Base-by-base conservation (phyloP, 2,113 vertebrate genomes). In the Notarius lentiginosus region DNA sequence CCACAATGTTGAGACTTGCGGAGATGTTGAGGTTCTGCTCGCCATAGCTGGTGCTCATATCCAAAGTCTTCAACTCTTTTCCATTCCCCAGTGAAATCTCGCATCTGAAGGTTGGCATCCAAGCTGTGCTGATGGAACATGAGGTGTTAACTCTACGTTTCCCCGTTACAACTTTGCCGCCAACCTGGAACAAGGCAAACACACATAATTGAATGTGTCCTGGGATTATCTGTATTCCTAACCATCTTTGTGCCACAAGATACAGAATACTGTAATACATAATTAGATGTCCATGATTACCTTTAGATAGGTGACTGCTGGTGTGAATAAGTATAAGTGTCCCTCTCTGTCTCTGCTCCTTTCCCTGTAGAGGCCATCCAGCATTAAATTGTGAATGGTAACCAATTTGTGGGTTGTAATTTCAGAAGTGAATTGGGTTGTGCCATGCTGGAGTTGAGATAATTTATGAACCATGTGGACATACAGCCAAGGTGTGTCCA, bases 401-500 rank as follows among this genome's bases (percentile, higher is more conserved):
- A 97, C 72, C 91, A 92, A 94, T 90, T 96, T 98, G 66, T 92
- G 93, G 87, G 93, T 87, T 0, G 94, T 96, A 84, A 98, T 91
- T 85, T 97, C 93, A 0, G 90, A 86, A 5, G 91, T 93, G 61
- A 96, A 87, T 55, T 94, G 95, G 61, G 95, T 91, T 7, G 89
- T 88, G 86, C 94, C 94, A 18, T 24, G 90, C 49, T 95, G 95
- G 51, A 94, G 94, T 87, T 94, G 95, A 82, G 92, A 93, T 60
- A 97, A 91, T 85, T 94, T 96, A 90, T 96, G 96, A 80, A 94
- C 82, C 0, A 86, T 88, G 61, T 94, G 93, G 73, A 97, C 65
- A 86, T 95, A 95, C 11, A 97, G 91, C 97, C 96, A 97, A 0
- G 97, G 97, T 0, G 95, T 96, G 89, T 97, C 95, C 93, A 97